These are phyloP conservation scores for Seriola quinqueradiata DNA, from an alignment of 2,113 vertebrate species.

Conservation along the genomic window DNA sequence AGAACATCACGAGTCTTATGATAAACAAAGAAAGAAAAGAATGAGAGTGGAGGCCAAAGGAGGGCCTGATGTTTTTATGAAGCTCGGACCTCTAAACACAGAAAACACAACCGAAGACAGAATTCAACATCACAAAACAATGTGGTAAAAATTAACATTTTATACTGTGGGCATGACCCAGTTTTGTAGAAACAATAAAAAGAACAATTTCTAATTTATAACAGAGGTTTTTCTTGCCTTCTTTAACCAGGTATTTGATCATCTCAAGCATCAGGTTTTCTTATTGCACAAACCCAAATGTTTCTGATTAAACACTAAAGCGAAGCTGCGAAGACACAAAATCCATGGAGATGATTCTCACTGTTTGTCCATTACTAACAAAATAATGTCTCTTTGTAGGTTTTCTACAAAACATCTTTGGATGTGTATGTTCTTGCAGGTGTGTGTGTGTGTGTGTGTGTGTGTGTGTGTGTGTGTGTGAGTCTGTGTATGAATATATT, in stretches of 20 bases:
- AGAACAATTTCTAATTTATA: background rate
- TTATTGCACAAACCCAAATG: background rate
- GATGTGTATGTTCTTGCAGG: constrained; percentile 38
- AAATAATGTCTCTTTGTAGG: constrained; percentile 27
- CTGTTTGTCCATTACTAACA: background rate
- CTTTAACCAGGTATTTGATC: background rate
- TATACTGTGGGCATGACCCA: background rate
- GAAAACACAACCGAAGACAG: background rate
- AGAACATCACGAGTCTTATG: background rate
- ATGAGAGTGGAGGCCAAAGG: background rate
- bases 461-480: constrained; percentile 10
- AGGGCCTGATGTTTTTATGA: background rate
- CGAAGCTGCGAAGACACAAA: constrained; percentile 15
- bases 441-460: constrained; percentile 38
- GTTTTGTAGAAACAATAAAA: background rate
- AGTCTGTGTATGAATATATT: constrained; percentile 40
- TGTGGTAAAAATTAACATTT: background rate
- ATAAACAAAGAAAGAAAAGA: constrained; percentile 12
- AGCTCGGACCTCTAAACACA: background rate
- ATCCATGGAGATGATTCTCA: constrained; percentile 20
- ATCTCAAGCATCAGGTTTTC: background rate
- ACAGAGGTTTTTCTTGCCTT: background rate
- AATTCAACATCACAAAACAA: background rate
- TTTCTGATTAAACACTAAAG: constrained; percentile 14
- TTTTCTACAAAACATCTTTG: constrained; percentile 2